Base-by-base conservation (phyloP, 2,113 vertebrate genomes). In the Paratilapia polleni region DNA sequence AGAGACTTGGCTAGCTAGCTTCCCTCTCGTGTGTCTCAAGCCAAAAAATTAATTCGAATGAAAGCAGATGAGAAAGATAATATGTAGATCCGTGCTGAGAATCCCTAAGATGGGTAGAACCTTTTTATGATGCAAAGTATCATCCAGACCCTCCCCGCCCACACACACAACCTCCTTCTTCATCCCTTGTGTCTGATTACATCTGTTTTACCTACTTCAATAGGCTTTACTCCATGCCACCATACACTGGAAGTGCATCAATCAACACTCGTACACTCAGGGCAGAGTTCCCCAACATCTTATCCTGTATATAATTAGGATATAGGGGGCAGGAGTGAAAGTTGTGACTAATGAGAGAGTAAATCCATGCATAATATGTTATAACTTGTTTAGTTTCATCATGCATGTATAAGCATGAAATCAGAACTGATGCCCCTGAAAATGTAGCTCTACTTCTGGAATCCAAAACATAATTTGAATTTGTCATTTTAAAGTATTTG, bases 61-160 rank as follows among this genome's bases (percentile, higher is more conserved):
- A 92, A 93, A 92, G 82, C 86, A 89, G 83, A 85, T 52, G 89
- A 90, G 89, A 89, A 91, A 90, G 89, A 93, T 92, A 93, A 95
- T 93, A 89, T 91, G 84, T 78, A 77, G 87, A 10, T 91, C 89
- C 88, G 90, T 95, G 94, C 75, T n/a, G 80, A 90, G 94, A 94
- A 95, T 95, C 84, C 84, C 8, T 85, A 94, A 90, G 77, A 86
- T 22, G 73, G 57, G 77, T 64, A 85, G 70, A 90, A 84, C 83
- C 92, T 91, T 93, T 90, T 96, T 94, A 92, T 92, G 91, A 95
- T 95, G 94, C 93, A 88, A 88, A 87, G 85, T 88, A 86, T 87
- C 58, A 47, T 84, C 87, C 82, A 77, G 28, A 88, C 88, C 90
- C 80, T 74, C 86, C 76, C 78, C 75, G 13, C 90, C 63, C 87